Percentiles rank a stretch among this genome's conserved stretches.
These are phyloP conservation scores for Zelostemma sp. DNA, from an alignment of 1,140 invertebrate species.

Conservation along the genomic window DNA sequence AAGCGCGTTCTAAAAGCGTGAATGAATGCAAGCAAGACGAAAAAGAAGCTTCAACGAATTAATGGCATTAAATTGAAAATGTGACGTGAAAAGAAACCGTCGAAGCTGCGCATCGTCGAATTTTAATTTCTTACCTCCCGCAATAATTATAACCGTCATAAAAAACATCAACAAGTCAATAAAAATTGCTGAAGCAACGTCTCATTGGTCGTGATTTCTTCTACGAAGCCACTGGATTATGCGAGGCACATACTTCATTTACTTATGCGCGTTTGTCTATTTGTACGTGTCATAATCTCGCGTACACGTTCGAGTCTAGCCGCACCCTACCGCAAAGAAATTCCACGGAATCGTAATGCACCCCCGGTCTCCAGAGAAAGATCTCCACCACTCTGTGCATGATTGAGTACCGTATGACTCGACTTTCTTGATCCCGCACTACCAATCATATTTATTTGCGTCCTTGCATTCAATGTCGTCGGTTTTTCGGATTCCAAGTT, in stretches of 20 bases:
- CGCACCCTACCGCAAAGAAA: conserved; percentile 46
- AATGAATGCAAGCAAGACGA: background rate
- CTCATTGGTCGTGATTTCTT: no score
- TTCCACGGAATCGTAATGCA: conserved; percentile 41
- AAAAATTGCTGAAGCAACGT: no score
- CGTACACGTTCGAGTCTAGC: conserved; percentile 34
- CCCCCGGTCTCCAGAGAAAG: no score
- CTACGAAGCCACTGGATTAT: background rate
- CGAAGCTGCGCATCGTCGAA: no score
- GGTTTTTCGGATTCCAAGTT: conserved; percentile 20
- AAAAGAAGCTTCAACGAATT: no score
- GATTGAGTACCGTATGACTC: conserved; percentile 36
- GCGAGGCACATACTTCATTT: conserved; percentile 25
- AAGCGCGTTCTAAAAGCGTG: background rate
- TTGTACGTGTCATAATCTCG: conserved; percentile 43
- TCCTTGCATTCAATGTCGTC: conserved; percentile 35
- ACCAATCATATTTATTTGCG: conserved; percentile 34
- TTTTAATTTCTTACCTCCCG: no score
- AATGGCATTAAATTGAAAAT: no score
- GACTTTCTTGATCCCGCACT: conserved; percentile 32
- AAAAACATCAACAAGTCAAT: no score
- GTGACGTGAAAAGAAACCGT: no score
- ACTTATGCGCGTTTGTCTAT: conserved; percentile 29
- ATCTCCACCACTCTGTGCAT: no score
- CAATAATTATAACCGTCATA: no score